Evolutionary conservation across 2,113 vertebrate species (phyloP).

Genomic region (Phylloscopus whistleri): DNA sequence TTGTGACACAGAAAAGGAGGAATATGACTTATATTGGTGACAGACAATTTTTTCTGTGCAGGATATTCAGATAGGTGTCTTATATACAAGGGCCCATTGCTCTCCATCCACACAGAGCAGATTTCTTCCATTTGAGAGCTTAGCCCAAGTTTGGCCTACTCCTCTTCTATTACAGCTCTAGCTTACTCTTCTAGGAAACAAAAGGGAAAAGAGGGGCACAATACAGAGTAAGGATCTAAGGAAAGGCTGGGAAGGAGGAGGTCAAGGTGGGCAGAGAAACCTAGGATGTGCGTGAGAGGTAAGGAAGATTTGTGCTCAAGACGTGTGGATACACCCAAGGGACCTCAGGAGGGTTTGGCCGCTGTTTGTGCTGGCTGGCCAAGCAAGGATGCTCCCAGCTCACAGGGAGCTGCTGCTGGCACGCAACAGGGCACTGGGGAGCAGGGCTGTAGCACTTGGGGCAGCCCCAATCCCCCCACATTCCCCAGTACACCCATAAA

Average conservation of each 20-base stretch:
- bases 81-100: not conserved
- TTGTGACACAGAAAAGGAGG: not conserved
- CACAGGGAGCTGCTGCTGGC: not conserved
- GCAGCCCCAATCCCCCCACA: not conserved
- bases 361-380: not conserved
- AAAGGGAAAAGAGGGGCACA: not conserved
- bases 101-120: not conserved
- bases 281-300: not conserved
- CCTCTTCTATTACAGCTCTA: not conserved
- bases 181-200: not conserved
- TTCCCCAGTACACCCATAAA: not conserved
- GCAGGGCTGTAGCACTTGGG: not conserved
- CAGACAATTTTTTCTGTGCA: not conserved
- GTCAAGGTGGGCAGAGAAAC: not conserved
- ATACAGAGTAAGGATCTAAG: not conserved
- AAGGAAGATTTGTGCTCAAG: not conserved
- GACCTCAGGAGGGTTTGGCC: not conserved
- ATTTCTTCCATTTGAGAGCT: not conserved
- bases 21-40: not conserved
- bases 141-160: not conserved
- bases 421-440: not conserved
- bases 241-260: not conserved
- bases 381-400: not conserved
- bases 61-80: not conserved
- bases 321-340: not conserved